These are phyloP conservation scores for Tangara arthus DNA, from an alignment of 2,797 vertebrate genomes.

Conservation along the genomic window DNA sequence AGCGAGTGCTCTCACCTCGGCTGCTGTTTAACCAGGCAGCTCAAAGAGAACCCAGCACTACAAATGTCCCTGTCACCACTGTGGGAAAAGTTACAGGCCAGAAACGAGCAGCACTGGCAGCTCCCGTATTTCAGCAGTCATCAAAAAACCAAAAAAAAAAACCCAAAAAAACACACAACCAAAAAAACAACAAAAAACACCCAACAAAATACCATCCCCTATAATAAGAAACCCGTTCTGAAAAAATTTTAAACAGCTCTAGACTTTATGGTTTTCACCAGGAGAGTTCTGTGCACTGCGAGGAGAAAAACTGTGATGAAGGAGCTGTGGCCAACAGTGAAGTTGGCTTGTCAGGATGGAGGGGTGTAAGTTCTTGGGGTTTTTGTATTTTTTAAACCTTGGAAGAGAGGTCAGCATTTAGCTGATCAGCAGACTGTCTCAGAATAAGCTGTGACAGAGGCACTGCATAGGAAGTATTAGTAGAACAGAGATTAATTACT, in stretches of 20 bases:
- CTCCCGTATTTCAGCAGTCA: neutral
- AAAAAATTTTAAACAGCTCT: neutral
- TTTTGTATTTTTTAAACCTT: neutral
- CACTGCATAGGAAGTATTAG: neutral
- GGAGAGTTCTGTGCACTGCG: neutral
- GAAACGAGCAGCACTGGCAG: neutral
- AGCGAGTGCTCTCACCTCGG: rapidly evolving
- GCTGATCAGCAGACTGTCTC: neutral
- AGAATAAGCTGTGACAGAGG: neutral
- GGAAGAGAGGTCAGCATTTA: neutral
- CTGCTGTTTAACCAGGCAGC: neutral
- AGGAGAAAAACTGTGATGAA: neutral
- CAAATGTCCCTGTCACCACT: neutral
- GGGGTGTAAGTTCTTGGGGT: rapidly evolving
- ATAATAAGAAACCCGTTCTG: neutral
- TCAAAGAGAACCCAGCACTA: neutral
- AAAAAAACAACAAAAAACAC: neutral
- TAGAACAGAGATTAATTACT: neutral
- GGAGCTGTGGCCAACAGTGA: neutral
- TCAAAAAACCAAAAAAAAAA: neutral
- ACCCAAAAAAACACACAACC: neutral
- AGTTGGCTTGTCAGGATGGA: neutral
- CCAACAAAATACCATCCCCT: neutral
- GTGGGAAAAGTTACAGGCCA: neutral
- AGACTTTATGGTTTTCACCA: neutral